Conservation (phyloP, 2,113 vertebrate species). For the Garra rufa region DNA sequence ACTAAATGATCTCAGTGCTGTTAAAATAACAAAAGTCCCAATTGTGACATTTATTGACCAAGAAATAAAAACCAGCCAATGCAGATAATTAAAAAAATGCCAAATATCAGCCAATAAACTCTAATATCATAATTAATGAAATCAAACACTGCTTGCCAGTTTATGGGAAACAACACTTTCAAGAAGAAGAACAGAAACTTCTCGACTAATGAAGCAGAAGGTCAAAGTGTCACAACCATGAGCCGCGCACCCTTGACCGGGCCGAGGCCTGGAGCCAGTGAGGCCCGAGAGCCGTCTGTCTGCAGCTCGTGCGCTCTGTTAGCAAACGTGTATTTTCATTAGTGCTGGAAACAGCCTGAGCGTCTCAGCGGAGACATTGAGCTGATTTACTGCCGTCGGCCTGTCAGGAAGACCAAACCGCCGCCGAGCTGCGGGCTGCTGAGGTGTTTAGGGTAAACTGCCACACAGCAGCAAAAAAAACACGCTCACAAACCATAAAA, state of each 20-base stretch:
- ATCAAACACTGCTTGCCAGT: no score
- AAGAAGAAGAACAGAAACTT: neutral
- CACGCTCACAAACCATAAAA: neutral
- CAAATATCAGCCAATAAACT: no score
- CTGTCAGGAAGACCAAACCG: constrained; percentile 38
- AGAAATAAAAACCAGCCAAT: no score
- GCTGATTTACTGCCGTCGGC: constrained; percentile 39
- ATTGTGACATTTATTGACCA: no score
- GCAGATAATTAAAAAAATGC: no score
- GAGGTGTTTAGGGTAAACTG: constrained; percentile 10
- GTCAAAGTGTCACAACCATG: neutral
- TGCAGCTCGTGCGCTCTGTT: neutral
- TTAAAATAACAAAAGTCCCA: no score
- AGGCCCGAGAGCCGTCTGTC: neutral
- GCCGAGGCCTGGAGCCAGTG: neutral
- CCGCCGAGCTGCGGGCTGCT: neutral
- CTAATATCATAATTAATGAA: no score
- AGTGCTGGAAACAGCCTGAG: neutral
- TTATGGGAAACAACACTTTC: neutral
- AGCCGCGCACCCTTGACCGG: neutral
- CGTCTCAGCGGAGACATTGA: constrained; percentile 42
- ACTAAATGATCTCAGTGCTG: no score
- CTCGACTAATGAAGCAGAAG: neutral
- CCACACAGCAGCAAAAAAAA: neutral
- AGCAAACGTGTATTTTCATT: constrained; percentile 29